Evolutionary conservation across 2,888 invertebrate species (phyloP).

Genomic region (Portevinia maculata): DNA sequence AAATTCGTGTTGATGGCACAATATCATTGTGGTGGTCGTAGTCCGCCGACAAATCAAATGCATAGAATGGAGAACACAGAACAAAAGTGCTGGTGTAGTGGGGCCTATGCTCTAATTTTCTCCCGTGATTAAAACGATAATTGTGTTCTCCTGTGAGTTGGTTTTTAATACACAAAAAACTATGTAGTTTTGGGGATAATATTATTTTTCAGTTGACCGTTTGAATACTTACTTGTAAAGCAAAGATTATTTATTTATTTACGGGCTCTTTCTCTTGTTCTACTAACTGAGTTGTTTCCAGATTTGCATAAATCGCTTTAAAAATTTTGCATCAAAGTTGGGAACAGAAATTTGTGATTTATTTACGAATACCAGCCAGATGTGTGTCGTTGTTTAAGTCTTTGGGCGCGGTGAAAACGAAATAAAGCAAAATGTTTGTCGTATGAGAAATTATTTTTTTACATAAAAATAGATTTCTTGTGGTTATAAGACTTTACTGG

Average conservation of each 20-base stretch:
- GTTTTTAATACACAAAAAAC: slow-evolving; percentile 19
- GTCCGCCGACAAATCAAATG: background rate
- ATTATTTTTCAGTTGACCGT: background rate
- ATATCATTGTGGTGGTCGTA: slow-evolving; percentile 39
- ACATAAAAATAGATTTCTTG: slow-evolving; percentile 63
- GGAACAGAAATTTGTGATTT: slow-evolving; percentile 29
- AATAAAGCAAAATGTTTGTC: slow-evolving; percentile 40
- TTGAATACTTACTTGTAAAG: background rate
- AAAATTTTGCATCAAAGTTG: slow-evolving; percentile 16
- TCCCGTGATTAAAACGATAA: slow-evolving; percentile 18
- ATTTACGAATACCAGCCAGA: slow-evolving; percentile 1
- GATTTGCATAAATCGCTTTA: slow-evolving; percentile 52
- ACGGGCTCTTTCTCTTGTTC: slow-evolving; percentile 21
- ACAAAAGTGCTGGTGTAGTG: slow-evolving; percentile 2
- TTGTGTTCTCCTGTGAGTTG: slow-evolving; percentile 9
- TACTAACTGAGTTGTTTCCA: slow-evolving; percentile 6
- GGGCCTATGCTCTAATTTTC: slow-evolving; percentile 37
- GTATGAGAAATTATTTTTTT: slow-evolving; percentile 38
- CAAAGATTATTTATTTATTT: slow-evolving; percentile 4
- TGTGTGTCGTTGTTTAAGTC: slow-evolving; percentile 5
- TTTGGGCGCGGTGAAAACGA: slow-evolving; percentile 9
- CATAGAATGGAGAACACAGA: slow-evolving; percentile 15
- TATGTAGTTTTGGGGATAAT: background rate
- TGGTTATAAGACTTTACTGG: slow-evolving; percentile 29
- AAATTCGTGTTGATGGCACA: slow-evolving; percentile 38